Base-by-base conservation (phyloP, 2,113 vertebrate species). In the Chinchilla lanigera region DNA sequence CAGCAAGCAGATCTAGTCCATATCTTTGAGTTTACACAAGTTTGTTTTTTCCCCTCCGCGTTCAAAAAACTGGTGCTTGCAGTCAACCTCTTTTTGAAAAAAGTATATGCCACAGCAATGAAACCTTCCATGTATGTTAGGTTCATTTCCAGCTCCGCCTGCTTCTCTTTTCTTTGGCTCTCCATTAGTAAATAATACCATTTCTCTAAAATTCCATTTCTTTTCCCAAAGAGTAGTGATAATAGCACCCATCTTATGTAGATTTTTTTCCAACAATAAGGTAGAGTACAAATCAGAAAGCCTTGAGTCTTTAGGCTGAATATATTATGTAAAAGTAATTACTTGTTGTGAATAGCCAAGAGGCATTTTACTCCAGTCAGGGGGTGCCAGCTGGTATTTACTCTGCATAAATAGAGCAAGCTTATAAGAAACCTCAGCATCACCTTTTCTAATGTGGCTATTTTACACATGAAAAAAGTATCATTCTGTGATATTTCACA, bases 291-390 rank as follows among this genome's bases (percentile, higher is more conserved):
- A 90, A 80, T 71, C 58, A 33, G 33, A 80, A 44, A 82, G 35
- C 17, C 58, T 77, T 52, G 56, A 85, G 26, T 90, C 92, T 82
- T 85, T 5, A 60, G 77, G 26, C 58, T 58, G 41, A 95, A 95
- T 83, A n/a, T 38, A 75, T 91, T 97, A 44, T 63, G 63, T 54
- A 65, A 93, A 94, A 92, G 75, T 81, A 93, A 90, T 96, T 95
- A 85, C 63, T 71, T 47, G 19, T 24, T 86, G 38, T 52, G 87
- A 96, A 89, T 26, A 88, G 69, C 86, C 20, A 60, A 73, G 44
- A 86, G 75, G 58, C 58, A 69, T 90, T 96, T 93, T 65, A 73
- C 96, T 94, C 90, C 78, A 65, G 89, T 58, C n/a, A 41, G 38
- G n/a, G 33, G 30, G 33, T 88, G 75, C 24, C 60, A 85, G 77